These are phyloP conservation scores for Sinocyclocheilus rhinocerous DNA, from an alignment of 2,113 vertebrate genomes.

Conservation along the genomic window DNA sequence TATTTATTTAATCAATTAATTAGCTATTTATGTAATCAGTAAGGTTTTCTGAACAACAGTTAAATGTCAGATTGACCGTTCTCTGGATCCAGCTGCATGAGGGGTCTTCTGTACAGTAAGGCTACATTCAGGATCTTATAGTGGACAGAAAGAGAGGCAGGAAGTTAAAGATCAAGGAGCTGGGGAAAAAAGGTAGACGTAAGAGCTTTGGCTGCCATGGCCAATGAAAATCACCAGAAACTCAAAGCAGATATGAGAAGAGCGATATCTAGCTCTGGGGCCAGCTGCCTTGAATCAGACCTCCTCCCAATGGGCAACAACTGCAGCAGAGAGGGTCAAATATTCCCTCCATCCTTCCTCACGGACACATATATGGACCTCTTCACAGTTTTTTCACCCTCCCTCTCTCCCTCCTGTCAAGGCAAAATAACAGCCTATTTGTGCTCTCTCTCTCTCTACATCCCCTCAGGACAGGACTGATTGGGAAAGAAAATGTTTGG, in stretches of 20 bases:
- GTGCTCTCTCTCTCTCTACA: constrained; percentile 26
- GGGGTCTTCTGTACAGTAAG: neutral
- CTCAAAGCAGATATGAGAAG: constrained; percentile 55
- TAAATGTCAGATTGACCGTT: neutral
- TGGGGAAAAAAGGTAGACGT: neutral
- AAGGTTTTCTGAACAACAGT: neutral
- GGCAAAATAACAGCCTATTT: constrained; percentile 45
- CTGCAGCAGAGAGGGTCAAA: constrained; percentile 36
- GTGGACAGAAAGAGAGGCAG: neutral
- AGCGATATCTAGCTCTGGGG: constrained; percentile 1
- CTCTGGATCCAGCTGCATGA: neutral
- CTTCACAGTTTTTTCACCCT: neutral
- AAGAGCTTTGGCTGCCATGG: neutral
- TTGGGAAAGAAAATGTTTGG: constrained; percentile 59
- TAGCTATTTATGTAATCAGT: neutral
- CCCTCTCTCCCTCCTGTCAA: constrained; percentile 21
- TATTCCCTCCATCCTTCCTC: constrained; percentile 26
- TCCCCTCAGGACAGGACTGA: constrained; percentile 35
- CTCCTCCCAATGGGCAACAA: constrained; percentile 39
- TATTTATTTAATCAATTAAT: too few relatives aligned
- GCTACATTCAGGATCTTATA: neutral
- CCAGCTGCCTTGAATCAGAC: constrained; percentile 66
- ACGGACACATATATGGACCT: constrained; percentile 30
- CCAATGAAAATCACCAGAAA: constrained; percentile 27
- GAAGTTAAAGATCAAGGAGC: constrained; percentile 8